A percentile compares a stretch with the other conserved stretches of the same genome.
Evolutionary conservation across 2,113 vertebrate species (phyloP).

Genomic region (Pelodiscus sinensis): DNA sequence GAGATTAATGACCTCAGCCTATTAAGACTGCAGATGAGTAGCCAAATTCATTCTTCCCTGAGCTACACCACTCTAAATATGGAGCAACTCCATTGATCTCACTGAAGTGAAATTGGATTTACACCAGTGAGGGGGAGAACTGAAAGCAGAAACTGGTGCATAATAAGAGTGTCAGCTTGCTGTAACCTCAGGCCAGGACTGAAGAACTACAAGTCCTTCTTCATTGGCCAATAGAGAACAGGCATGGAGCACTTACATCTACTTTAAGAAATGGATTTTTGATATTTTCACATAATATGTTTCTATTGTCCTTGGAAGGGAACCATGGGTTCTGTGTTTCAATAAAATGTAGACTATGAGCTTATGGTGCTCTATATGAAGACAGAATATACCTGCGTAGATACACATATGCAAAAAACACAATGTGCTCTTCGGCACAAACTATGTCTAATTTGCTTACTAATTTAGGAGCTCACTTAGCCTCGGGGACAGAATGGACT

Average conservation of each 20-base stretch:
- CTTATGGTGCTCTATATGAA: background rate
- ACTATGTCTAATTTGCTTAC: background rate
- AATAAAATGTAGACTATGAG: background rate
- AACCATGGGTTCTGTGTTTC: background rate
- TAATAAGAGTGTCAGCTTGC: background rate
- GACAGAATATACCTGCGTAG: background rate
- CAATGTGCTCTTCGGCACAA: background rate
- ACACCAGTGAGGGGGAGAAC: background rate
- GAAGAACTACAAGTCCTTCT: background rate
- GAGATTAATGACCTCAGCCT: accelerated
- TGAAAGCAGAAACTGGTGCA: background rate
- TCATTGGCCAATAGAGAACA: background rate
- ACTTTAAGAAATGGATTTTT: background rate
- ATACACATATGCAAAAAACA: background rate
- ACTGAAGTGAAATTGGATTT: background rate
- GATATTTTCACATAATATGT: background rate
- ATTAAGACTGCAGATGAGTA: background rate
- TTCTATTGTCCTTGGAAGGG: background rate
- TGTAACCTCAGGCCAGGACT: background rate
- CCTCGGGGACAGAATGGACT: background rate
- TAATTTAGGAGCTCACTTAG: background rate
- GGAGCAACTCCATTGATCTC: background rate
- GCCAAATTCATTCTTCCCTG: background rate
- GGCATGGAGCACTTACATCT: background rate
- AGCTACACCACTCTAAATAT: background rate